A percentile compares a stretch with the other conserved stretches of the same genome.
phyloP scores from a whole-genome alignment of 2,888 invertebrate species.

The Ametastegia equiseti region DNA sequence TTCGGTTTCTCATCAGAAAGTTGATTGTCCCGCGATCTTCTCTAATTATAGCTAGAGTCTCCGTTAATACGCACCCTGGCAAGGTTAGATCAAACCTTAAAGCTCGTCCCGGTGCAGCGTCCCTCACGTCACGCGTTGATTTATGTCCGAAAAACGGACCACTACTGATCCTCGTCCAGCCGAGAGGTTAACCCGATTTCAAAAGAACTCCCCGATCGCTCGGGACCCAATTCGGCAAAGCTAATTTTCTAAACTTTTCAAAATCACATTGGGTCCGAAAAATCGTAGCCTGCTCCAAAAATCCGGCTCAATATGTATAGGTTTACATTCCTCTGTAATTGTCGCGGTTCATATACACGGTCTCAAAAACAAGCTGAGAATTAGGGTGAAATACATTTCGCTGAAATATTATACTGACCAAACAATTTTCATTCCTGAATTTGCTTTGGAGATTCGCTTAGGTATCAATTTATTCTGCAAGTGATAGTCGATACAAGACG shows the following conservation, averaged over 20 bases:
- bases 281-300: neutral
- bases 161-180: slow-evolving; percentile 68
- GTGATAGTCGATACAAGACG: no score
- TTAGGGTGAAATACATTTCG: no score
- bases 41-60: slow-evolving; percentile 70
- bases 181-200: slow-evolving; percentile 56
- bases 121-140: slow-evolving; percentile 70
- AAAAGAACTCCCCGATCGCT: neutral
- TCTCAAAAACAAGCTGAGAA: neutral
- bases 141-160: slow-evolving; percentile 74
- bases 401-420: no score
- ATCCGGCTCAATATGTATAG: neutral
- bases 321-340: neutral
- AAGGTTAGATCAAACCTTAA: slow-evolving; percentile 64
- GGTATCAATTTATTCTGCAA: no score
- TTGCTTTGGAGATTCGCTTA: no score
- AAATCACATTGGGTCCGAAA: neutral
- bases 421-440: no score
- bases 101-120: slow-evolving; percentile 54
- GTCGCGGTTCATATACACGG: neutral
- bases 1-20: slow-evolving; percentile 69
- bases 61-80: slow-evolving; percentile 72
- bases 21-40: slow-evolving; percentile 66
- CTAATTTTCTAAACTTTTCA: slow-evolving; percentile 1
- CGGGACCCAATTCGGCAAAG: slow-evolving; percentile 9